Conservation (phyloP, 1,140 invertebrate genomes). For the Pseudobourletiella spinata region DNA sequence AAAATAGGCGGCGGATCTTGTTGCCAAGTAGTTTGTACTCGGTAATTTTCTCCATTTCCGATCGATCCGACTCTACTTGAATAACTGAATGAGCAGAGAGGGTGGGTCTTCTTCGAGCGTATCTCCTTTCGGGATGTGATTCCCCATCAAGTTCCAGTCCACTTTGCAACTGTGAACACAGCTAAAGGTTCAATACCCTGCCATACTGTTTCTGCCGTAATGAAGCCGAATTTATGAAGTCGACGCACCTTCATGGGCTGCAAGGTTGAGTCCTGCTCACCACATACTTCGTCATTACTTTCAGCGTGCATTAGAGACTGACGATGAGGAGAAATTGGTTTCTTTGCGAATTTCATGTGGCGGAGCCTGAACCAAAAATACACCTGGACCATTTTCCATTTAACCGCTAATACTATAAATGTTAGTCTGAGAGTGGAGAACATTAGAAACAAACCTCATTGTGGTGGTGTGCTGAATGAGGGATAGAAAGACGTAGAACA, state of each 20-base stretch:
- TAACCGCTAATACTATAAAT: not conserved
- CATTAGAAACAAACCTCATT: slow-evolving; percentile 36
- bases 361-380: not conserved
- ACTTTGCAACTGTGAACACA: no score
- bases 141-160: no score
- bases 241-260: not conserved
- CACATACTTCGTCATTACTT: no score
- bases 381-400: not conserved
- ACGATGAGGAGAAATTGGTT: not conserved
- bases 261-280: no score
- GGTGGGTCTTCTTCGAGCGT: no score
- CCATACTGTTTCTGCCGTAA: no score
- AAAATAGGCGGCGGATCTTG: not conserved
- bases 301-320: not conserved
- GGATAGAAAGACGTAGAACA: slow-evolving; percentile 60
- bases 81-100: no score
- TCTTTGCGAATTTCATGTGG: not conserved
- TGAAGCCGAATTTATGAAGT: no score
- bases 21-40: not conserved
- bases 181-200: no score
- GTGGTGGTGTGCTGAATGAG: slow-evolving; percentile 62
- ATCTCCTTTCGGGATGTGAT: no score
- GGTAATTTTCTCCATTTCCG: not conserved
- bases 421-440: not conserved
- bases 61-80: no score